A percentile compares a stretch with the other conserved stretches of the same genome.
phyloP scores from a whole-genome alignment of 2,888 invertebrate genomes.

The Coremacera marginata region DNA sequence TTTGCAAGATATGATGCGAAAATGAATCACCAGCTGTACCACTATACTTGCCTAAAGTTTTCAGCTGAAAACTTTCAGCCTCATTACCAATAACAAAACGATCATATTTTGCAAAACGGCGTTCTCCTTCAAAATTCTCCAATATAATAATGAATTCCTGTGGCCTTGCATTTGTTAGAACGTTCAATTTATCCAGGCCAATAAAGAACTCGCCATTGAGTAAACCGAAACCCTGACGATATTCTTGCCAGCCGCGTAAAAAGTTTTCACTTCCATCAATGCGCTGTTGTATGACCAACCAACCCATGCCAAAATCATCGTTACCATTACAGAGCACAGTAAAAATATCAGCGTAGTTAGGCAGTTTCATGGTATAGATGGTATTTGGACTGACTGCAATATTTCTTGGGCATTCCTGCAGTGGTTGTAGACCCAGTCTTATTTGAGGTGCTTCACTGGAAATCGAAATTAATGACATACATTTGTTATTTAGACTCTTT shows the following conservation, averaged over 20 bases:
- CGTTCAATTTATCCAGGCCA: constrained; percentile 52
- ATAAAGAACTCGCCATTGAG: constrained; percentile 53
- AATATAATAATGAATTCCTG: constrained; percentile 50
- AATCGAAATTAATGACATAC: no score
- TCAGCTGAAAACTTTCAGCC: constrained; percentile 50
- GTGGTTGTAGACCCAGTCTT: neutral
- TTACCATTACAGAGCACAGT: neutral
- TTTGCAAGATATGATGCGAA: constrained; percentile 53
- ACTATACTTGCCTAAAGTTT: constrained; percentile 48
- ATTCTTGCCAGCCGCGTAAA: constrained; percentile 47
- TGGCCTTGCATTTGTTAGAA: constrained; percentile 44
- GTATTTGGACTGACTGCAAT: neutral
- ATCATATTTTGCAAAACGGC: constrained; percentile 52
- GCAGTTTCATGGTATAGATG: no score
- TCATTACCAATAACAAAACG: constrained; percentile 53
- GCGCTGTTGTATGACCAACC: constrained; percentile 54
- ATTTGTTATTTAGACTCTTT: no score
- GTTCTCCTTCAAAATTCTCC: constrained; percentile 40
- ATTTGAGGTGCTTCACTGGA: neutral
- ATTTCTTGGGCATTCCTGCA: neutral
- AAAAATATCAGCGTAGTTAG: neutral
- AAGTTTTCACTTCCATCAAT: constrained; percentile 52
- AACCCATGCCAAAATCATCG: constrained; percentile 42
- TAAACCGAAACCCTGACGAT: constrained; percentile 52
- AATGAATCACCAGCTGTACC: constrained; percentile 54